phyloP scores from a whole-genome alignment of 37 sponge, comb jelly and placozoan genomes.

The Halichondria panicea region DNA sequence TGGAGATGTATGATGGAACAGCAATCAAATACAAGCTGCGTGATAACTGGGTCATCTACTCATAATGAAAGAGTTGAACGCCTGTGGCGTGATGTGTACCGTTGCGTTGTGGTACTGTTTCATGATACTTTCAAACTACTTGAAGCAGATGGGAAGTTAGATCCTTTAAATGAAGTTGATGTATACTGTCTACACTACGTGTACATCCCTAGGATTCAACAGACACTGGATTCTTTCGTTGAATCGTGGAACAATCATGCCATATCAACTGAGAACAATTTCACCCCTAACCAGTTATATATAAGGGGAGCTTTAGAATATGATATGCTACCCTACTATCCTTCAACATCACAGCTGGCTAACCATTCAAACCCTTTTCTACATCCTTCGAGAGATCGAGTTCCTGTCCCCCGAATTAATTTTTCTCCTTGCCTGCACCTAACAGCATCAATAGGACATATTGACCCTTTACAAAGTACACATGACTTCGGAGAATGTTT shows the following conservation, averaged over 20 bases:
- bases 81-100: conserved; percentile 45
- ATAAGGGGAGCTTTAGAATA: conserved; percentile 36
- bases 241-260: conserved; percentile 55
- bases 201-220: conserved; percentile 26
- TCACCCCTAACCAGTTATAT: conserved; percentile 38
- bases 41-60: conserved; percentile 18
- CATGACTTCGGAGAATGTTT: background rate
- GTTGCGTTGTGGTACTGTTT: conserved; percentile 30
- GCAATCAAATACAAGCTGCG: background rate
- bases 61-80: conserved; percentile 57
- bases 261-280: conserved; percentile 20
- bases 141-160: conserved; percentile 16
- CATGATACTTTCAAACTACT: conserved; percentile 11
- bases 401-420: background rate
- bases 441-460: background rate
- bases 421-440: background rate
- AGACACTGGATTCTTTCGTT: conserved; percentile 25
- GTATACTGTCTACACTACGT: conserved; percentile 42
- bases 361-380: background rate
- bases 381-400: background rate
- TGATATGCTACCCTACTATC: background rate
- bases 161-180: conserved; percentile 43
- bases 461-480: background rate
- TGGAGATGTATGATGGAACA: conserved; percentile 41
- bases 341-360: background rate